A percentile compares a stretch with the other conserved stretches of the same genome.
Conservation (phyloP, 2,888 invertebrate genomes). For the Cerastoderma edule region DNA sequence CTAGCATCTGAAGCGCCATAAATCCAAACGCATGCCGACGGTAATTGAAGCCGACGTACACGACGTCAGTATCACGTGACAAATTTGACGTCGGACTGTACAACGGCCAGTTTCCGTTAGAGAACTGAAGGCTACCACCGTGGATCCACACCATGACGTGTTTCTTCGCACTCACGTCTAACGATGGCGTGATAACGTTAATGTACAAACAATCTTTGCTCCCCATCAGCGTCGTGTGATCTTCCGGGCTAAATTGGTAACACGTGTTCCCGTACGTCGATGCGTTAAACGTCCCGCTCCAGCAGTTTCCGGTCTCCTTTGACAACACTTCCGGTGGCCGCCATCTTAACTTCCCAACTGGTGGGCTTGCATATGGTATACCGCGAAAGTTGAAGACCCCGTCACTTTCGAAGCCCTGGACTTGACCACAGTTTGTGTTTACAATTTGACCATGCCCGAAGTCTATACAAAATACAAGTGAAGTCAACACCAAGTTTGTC, state of each 20-base stretch:
- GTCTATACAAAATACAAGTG: background rate
- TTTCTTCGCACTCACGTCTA: slow-evolving; percentile 61
- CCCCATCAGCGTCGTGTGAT: slow-evolving; percentile 48
- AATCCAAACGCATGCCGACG: slow-evolving; percentile 90
- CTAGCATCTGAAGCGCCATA: slow-evolving; percentile 86
- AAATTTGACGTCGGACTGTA: slow-evolving; percentile 89
- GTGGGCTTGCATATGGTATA: slow-evolving; percentile 71
- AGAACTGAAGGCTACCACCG: slow-evolving; percentile 72
- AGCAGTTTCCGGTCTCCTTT: slow-evolving; percentile 58
- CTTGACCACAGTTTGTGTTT: slow-evolving; percentile 66
- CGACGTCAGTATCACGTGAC: slow-evolving; percentile 90
- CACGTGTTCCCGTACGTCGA: slow-evolving; percentile 62
- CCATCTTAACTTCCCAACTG: slow-evolving; percentile 63
- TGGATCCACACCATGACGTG: slow-evolving; percentile 82
- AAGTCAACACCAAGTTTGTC: too few relatives aligned
- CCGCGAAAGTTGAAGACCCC: slow-evolving; percentile 66
- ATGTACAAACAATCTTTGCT: slow-evolving; percentile 63
- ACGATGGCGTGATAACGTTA: slow-evolving; percentile 77
- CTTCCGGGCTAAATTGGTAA: slow-evolving; percentile 53
- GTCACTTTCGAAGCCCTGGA: slow-evolving; percentile 51
- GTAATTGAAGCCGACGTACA: slow-evolving; percentile 94
- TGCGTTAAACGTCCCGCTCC: slow-evolving; percentile 63
- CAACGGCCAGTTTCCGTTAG: slow-evolving; percentile 66
- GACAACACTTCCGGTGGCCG: slow-evolving; percentile 53
- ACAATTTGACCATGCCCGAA: slow-evolving; percentile 9